These are phyloP conservation scores for Chalcosyrphus nemorum DNA, from an alignment of 2,888 invertebrate species.

Conservation along the genomic window DNA sequence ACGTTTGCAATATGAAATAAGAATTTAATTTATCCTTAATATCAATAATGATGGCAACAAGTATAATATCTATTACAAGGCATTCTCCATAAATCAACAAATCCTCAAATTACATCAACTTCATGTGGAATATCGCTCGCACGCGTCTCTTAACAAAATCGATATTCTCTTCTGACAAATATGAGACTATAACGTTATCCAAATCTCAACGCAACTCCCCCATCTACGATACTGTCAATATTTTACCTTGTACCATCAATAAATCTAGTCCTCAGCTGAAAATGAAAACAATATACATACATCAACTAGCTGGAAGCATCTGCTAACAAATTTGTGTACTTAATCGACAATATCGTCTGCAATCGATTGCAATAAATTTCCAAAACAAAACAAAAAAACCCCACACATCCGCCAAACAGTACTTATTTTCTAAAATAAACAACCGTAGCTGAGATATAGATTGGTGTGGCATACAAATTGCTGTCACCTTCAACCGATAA, in stretches of 20 bases:
- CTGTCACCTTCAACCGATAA: constrained; percentile 9
- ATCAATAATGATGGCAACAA: too few species aligned
- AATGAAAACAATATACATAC: background rate
- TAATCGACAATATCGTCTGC: constrained; percentile 19
- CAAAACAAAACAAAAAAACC: background rate
- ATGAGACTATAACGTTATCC: background rate
- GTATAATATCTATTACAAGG: too few species aligned
- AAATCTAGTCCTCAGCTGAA: background rate
- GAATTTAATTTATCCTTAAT: too few species aligned
- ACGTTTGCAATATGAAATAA: too few species aligned
- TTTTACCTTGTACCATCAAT: background rate
- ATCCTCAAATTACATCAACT: too few species aligned
- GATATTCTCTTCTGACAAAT: background rate
- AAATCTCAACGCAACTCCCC: background rate
- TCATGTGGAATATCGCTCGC: background rate
- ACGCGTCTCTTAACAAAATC: background rate
- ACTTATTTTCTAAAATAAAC: constrained; percentile 10
- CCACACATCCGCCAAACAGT: background rate
- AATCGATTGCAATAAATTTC: constrained; percentile 33
- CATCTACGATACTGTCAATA: background rate
- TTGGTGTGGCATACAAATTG: constrained; percentile 6
- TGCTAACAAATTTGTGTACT: constrained; percentile 29
- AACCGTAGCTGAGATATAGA: background rate
- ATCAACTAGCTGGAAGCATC: background rate
- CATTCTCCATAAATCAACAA: background rate